A percentile compares a stretch with the other conserved stretches of the same genome.
Conservation (phyloP, 2,113 vertebrate species). For the Periophthalmodon schlosseri region DNA sequence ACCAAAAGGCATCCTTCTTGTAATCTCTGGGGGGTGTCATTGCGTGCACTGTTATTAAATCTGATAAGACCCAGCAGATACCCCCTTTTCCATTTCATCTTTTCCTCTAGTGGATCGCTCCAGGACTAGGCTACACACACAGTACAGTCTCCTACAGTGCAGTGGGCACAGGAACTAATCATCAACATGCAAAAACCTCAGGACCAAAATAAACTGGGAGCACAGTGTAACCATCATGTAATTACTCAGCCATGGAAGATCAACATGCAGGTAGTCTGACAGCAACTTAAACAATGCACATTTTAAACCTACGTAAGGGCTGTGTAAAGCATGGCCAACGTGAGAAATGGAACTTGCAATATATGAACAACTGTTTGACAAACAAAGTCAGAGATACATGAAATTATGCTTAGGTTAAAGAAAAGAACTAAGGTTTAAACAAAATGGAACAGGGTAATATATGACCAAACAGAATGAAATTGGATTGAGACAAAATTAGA, state of each 20-base stretch:
- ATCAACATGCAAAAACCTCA: conserved; percentile 63
- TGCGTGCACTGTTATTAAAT: conserved; percentile 46
- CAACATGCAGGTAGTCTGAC: conserved; percentile 27
- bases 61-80: conserved; percentile 49
- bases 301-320: conserved; percentile 19
- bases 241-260: conserved; percentile 27
- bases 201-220: conserved; percentile 67
- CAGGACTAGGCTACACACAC: conserved; percentile 55
- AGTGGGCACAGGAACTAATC: conserved; percentile 63
- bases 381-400: too few species aligned
- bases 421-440: too few species aligned
- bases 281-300: conserved; percentile 19
- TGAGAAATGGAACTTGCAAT: background rate
- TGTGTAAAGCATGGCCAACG: background rate
- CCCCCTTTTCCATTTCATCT: conserved; percentile 56
- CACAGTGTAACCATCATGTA: conserved; percentile 26
- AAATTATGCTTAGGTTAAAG: too few species aligned
- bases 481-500: too few species aligned
- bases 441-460: too few species aligned
- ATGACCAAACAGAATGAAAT: too few species aligned
- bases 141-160: conserved; percentile 49
- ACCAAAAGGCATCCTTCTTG: background rate
- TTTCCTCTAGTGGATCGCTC: conserved; percentile 42
- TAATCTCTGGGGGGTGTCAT: conserved; percentile 46
- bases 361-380: too few species aligned